Base-by-base conservation (phyloP, 2,113 vertebrate genomes). In the rabbit (Oryctolagus cuniculus) region DNA sequence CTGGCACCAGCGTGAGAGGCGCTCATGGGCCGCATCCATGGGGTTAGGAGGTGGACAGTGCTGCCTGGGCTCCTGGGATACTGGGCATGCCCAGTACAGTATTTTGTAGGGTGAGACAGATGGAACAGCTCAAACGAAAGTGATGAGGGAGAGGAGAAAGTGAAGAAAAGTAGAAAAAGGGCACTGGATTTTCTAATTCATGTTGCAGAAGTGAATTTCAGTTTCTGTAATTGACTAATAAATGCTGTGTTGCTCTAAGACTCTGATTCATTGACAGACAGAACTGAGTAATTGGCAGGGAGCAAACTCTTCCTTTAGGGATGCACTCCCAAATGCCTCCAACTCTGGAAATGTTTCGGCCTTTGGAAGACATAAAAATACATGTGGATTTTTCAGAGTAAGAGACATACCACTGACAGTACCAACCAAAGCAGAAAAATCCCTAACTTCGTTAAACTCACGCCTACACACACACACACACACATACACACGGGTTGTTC, bases 231-330 rank as follows among this genome's bases (percentile, higher is more conserved):
- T 95, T 98, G 96, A 98, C 97, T 98, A 97, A 98, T 95, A 97
- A 98, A 98, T 98, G 96, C 97, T 97, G 89, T 96, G 97, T 98
- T 97, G 98, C 95, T 97, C 61, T 95, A 98, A 97, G 96, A 97
- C 95, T 95, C 97, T 96, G 98, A 98, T 98, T 98, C 86, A 89
- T 98, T 98, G 98, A 98, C 97, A 98, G 98, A 97, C 97, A 97
- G 93, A 98, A 97, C 97, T 98, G 98, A 98, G 98, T 98, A 98
- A 97, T 98, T 96, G 92, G 95, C 98, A 98, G 98, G 98, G 98
- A 98, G 97, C 97, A 98, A 92, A 98, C 97, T 98, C 98, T 98
- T 98, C 98, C 98, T 98, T 97, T 96, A 96, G 98, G 96, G 97
- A 96, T 96, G 96, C 96, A 74, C 87, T 96, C 98, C 97, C 97